These are phyloP conservation scores for Drosophila ercepeae DNA, from an alignment of 1,140 invertebrate species.

Conservation along the genomic window DNA sequence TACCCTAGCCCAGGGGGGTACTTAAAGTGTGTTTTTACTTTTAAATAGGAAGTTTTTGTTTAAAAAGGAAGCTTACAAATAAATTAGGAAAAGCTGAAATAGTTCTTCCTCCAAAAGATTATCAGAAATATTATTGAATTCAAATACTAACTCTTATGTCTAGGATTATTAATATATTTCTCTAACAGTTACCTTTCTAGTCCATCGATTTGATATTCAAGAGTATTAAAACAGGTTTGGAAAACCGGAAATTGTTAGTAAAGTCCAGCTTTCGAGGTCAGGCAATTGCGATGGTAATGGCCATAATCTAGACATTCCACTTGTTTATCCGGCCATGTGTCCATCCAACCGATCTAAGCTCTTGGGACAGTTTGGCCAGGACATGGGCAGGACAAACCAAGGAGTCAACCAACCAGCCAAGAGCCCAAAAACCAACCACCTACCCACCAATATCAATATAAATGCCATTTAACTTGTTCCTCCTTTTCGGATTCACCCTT, in stretches of 20 bases:
- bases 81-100: too few relatives aligned
- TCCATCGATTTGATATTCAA: not conserved
- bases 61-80: too few relatives aligned
- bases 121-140: too few relatives aligned
- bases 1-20: slow-evolving; percentile 5
- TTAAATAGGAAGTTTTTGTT: not conserved
- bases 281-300: slow-evolving; percentile 38
- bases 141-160: too few relatives aligned
- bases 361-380: not conserved
- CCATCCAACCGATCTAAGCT: slow-evolving; percentile 9
- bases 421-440: not conserved
- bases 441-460: slow-evolving; percentile 38
- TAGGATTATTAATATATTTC: too few relatives aligned
- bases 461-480: slow-evolving; percentile 40
- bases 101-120: too few relatives aligned
- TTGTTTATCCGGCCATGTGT: slow-evolving; percentile 33
- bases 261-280: slow-evolving; percentile 38
- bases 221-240: too few relatives aligned
- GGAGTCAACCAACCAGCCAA: not conserved
- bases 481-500: not conserved
- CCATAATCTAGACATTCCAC: slow-evolving; percentile 37
- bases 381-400: not conserved
- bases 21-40: not conserved
- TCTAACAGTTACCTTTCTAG: too few relatives aligned
- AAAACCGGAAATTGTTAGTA: slow-evolving; percentile 37